Evolutionary conservation across 2,113 vertebrate genomes (phyloP), one percentile per base, ranked within the genome.

Genomic region (Sinocyclocheilus rhinocerous): DNA sequence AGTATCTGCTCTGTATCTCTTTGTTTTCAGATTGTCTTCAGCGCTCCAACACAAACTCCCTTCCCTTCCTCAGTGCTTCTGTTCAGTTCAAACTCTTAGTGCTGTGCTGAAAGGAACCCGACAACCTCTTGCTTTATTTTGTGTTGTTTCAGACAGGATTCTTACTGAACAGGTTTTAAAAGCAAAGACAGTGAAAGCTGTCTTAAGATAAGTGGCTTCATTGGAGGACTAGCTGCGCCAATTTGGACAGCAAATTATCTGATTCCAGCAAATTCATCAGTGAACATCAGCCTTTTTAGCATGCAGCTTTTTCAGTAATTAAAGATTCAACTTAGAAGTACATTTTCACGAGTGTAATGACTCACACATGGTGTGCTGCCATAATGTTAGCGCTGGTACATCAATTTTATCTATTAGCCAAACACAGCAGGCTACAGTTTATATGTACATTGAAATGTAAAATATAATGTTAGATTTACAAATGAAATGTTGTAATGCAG

Each of bases 291-390:
- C 3, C 42, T 48, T 76, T 76, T 76, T 76, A 76, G 42, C 24
- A 50, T 76, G 42, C 73, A 50, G 73, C 42, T 50, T 50, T 72
- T 76, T 26, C 12, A 26, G 73, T 48, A 50, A 76, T 76, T 50
- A 76, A 76, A 76, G 42, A 76, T 76, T 50, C 73, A 76, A 76
- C 73, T 50, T 76, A 48, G 42, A 76, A 76, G 72, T 48, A 50
- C 42, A 50, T 48, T 50, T 50, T 76, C 42, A 76, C n/a, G 1
- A 24, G 42, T 76, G 42, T 26, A 76, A 76, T 48, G 72, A 76
- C n/a, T 76, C 42, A 48, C 72, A 13, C 72, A 76, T 50, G 42
- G 12, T 48, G 39, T 4, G 42, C 72, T 76, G n/a, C 72, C n/a
- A 48, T 76, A 16, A 76, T 76, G 72, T 76, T 76, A 48, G n/a